Base-by-base conservation (phyloP, 1,140 invertebrate species). In the Eupeodes corollae region DNA sequence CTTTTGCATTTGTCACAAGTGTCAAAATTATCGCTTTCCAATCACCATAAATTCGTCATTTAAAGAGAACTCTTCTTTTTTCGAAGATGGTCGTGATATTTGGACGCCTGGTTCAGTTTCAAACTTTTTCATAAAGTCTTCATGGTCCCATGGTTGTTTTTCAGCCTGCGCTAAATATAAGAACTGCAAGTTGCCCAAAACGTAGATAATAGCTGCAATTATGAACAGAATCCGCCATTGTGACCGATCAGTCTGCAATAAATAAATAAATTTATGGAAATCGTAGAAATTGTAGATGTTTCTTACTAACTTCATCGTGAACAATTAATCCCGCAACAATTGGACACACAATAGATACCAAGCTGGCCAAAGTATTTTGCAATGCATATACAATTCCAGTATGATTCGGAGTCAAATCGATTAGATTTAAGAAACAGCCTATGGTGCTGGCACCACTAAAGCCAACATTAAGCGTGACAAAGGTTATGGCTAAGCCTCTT, bases 171-270 rank as follows among this genome's bases (percentile, higher is more conserved):
- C 77, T 59, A 82, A 83, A 10, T 84, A 53, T 16, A 84, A 49
- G 54, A 83, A 91, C 47, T 82, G 68, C 1, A 84, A 58, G 51
- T 82, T 83, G 9, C 82, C 80, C 21, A 79, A 52, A 31, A 82
- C 70, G 46, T 84, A 83, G 9, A 89, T 68, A 3, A 66, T 74
- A 14, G 83, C 76, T 1, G 83, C 75, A 18, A 87, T 73, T 55
- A 79, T 79, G 60, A 89, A 91, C 0, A 89, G 79, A 34, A 75
- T 75, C 50, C 78, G 76, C 88, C 88, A 91, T 56, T 78, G 69
- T 1, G 61, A 42, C 1, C 73, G 68, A 49, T 78, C 61, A 1
- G 54, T 63, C 70, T 77, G 57, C n/a, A n/a, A n/a, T n/a, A n/a
- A n/a, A n/a, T n/a, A n/a, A n/a, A n/a, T n/a, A n/a, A n/a, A 9